phyloP scores from a whole-genome alignment of 2,797 vertebrate genomes.

The Mormyrus hasselquistii region DNA sequence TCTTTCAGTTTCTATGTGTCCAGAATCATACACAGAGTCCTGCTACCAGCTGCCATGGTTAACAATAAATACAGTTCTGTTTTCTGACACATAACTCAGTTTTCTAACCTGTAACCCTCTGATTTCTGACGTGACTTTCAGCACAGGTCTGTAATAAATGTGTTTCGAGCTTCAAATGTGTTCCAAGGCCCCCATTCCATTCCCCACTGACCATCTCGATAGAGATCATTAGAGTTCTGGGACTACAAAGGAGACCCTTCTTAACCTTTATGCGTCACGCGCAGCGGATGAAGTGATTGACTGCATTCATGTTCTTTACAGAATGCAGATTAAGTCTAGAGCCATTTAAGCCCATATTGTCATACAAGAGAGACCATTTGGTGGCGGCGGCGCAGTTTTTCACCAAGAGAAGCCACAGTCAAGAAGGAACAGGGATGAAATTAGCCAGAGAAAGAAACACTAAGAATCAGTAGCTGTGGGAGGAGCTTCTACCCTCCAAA shows the following conservation, averaged over 20 bases:
- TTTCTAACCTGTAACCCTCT: not conserved
- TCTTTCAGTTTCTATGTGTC: not conserved
- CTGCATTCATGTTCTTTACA: not conserved
- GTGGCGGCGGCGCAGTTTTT: not conserved
- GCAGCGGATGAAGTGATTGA: not conserved
- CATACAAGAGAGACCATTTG: not conserved
- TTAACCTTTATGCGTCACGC: not conserved
- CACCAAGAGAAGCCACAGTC: not conserved
- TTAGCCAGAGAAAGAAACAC: not conserved
- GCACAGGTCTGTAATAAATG: not conserved
- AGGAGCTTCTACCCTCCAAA: not conserved
- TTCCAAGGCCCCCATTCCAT: not conserved
- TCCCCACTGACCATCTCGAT: not conserved
- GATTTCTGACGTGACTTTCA: conserved; percentile 2
- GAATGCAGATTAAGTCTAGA: not conserved
- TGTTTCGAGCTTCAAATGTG: not conserved
- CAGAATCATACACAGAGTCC: not conserved
- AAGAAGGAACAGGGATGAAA: not conserved
- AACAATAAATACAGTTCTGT: not conserved
- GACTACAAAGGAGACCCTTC: not conserved
- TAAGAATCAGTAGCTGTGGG: not conserved
- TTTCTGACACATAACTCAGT: not conserved
- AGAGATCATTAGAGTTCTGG: not conserved
- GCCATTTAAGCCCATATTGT: not conserved
- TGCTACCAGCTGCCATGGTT: not conserved